Base-by-base conservation (phyloP, 2,888 invertebrate genomes). In the Incurvaria masculella region DNA sequence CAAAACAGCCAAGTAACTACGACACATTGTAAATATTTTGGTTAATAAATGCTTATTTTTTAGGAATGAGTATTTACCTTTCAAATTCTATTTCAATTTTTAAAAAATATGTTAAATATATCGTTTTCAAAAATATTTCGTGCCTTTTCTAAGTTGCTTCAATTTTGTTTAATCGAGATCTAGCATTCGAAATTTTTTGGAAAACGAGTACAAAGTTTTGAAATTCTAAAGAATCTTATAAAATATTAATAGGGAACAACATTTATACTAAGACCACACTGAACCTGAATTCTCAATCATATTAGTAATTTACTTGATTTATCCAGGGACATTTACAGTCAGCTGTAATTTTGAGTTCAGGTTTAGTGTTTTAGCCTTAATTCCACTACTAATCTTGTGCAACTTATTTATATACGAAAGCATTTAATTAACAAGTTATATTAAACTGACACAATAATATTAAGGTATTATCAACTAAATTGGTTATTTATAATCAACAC, bases 1-100 rank as follows among this genome's bases (percentile, higher is more conserved):
- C 70, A 71, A 74, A 76, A 74, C 74, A 76, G 74, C 72, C 75
- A 75, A 71, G 68, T 71, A 76, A 74, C 71, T 63, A 67, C 76
- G 71, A 72, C 70, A 53, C 68, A 72, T n/a, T 72, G 73, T 76
- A 72, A 72, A 74, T 73, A 71, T 70, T 68, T 66, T 3, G 75
- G 69, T 73, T 75, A 74, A 63, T 71, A 23, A 71, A 72, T 71
- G 69, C 72, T 76, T 72, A 74, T 56, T 65, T 61, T 68, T 74
- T 33, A 33, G 71, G 74, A 75, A 73, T 72, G 72, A 74, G 69
- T 73, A 72, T 23, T 19, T 46, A 46, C 4, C 14, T 41, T 26
- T 33, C 33, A 14, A 33, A 33, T 11, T 6, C 33, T 33, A 33
- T 33, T 33, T 33, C 33, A 33, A 33, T 33, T 33, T 33, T n/a